A percentile compares a stretch with the other conserved stretches of the same genome.
Conservation (phyloP, 2,888 invertebrate genomes). For the Mesorhabditis sp. region DNA sequence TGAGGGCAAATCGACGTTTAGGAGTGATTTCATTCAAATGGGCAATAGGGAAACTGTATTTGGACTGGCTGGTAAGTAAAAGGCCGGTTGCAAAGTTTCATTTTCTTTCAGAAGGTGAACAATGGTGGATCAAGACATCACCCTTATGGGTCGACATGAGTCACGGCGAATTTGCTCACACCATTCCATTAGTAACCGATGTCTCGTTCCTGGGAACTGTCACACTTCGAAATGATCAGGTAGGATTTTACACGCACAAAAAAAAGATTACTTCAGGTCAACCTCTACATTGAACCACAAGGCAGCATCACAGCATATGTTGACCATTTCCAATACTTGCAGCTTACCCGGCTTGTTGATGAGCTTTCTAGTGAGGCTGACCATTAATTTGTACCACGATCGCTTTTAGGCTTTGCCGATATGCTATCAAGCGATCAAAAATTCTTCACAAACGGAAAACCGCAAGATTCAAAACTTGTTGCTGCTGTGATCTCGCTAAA, state of each 20-base stretch:
- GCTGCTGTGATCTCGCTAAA: slow-evolving; percentile 19
- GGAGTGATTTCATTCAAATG: slow-evolving; percentile 15
- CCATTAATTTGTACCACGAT: too few relatives aligned
- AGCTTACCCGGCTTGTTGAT: slow-evolving; percentile 16
- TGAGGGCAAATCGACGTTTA: slow-evolving; percentile 11
- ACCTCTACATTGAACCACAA: slow-evolving; percentile 33
- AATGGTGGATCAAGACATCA: slow-evolving; percentile 30
- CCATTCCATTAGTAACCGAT: slow-evolving; percentile 38
- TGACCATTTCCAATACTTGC: slow-evolving; percentile 55
- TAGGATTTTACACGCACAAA: background rate
- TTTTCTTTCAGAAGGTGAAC: slow-evolving; percentile 18
- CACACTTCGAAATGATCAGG: slow-evolving; percentile 20
- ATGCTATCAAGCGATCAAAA: slow-evolving; percentile 38
- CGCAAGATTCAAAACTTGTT: slow-evolving; percentile 14
- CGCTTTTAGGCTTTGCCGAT: slow-evolving; percentile 31
- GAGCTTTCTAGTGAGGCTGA: slow-evolving; percentile 13
- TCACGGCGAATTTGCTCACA: slow-evolving; percentile 29
- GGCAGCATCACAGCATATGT: slow-evolving; percentile 38
- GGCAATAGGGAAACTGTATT: slow-evolving; percentile 7
- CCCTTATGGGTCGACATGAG: slow-evolving; percentile 49
- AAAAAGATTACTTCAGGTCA: slow-evolving; percentile 13
- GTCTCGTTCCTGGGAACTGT: slow-evolving; percentile 30
- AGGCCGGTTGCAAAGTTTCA: background rate
- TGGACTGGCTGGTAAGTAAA: slow-evolving; percentile 11
- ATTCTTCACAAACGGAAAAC: slow-evolving; percentile 27